These are phyloP conservation scores for Cryptops parisi DNA, from an alignment of 2,888 invertebrate genomes.

Conservation along the genomic window DNA sequence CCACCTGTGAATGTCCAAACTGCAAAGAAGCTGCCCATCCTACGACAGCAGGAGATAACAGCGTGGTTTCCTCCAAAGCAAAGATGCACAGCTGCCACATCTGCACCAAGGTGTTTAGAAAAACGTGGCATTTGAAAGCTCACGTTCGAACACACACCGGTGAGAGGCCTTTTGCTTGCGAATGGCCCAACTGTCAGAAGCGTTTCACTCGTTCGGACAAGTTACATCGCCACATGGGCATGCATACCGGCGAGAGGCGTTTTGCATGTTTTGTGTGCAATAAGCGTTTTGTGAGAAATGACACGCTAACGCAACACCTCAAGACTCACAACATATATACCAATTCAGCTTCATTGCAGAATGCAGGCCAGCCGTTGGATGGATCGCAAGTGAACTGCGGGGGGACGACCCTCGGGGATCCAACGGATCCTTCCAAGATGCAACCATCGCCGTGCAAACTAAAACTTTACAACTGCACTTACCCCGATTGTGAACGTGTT, in stretches of 20 bases:
- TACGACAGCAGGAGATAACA: background rate
- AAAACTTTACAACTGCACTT: background rate
- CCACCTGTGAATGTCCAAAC: background rate
- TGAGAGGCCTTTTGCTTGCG: background rate
- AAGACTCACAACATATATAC: background rate
- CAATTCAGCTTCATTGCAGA: background rate
- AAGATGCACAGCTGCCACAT: conserved; percentile 1
- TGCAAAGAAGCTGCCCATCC: background rate
- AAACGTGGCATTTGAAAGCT: background rate
- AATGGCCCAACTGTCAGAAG: background rate
- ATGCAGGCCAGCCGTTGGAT: background rate
- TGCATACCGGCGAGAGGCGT: background rate
- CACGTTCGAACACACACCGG: background rate
- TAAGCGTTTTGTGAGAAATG: background rate
- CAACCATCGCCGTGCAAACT: background rate
- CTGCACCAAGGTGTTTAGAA: background rate
- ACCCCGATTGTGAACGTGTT: background rate
- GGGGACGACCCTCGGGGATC: background rate
- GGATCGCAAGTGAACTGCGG: background rate
- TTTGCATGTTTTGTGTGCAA: background rate
- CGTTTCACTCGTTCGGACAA: background rate
- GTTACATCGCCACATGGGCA: background rate
- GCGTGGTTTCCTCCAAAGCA: background rate
- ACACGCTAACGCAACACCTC: background rate
- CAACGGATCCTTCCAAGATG: background rate